These are phyloP conservation scores for Frieseomelitta varia DNA, from an alignment of 1,140 invertebrate species.

Conservation along the genomic window DNA sequence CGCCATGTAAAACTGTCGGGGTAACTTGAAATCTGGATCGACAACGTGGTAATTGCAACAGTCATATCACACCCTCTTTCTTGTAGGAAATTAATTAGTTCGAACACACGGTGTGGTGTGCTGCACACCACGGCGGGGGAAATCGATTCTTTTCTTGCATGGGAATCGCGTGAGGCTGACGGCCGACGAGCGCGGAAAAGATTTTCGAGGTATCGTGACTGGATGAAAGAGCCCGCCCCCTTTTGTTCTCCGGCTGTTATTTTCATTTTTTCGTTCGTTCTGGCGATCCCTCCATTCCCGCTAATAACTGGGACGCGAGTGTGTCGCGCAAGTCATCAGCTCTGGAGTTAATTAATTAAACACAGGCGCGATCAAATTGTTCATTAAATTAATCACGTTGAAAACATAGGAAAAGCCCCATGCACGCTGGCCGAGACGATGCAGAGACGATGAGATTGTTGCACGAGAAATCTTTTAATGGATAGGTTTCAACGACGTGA, in stretches of 20 bases:
- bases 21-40: neutral
- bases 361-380: neutral
- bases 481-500: neutral
- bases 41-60: neutral
- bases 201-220: neutral
- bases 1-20: no score
- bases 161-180: neutral
- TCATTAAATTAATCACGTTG: conserved; percentile 17
- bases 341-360: conserved; percentile 18
- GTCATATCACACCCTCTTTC: no score
- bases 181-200: neutral
- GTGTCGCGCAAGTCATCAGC: neutral
- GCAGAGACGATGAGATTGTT: neutral
- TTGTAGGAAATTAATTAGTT: conserved; percentile 18
- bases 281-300: neutral
- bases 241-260: neutral
- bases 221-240: neutral
- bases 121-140: neutral
- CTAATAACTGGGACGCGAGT: neutral
- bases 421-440: neutral
- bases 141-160: conserved; percentile 21
- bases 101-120: neutral
- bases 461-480: neutral
- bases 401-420: neutral
- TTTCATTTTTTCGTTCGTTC: conserved; percentile 1